Conservation (phyloP, 2,797 vertebrate genomes). For the Hirundo rustica region DNA sequence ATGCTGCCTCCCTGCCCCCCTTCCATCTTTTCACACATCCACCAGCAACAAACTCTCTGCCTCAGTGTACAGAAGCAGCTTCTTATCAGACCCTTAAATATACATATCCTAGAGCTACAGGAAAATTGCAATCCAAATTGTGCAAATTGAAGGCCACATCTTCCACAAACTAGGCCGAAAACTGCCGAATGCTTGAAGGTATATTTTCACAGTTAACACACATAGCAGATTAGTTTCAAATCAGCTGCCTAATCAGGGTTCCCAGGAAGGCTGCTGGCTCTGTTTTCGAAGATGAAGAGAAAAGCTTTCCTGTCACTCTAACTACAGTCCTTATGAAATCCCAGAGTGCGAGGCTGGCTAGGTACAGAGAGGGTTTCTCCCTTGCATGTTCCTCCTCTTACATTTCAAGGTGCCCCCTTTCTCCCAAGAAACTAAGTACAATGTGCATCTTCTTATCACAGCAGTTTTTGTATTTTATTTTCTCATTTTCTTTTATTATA, state of each 20-base stretch:
- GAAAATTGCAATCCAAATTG: constrained; percentile 44
- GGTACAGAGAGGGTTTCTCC: not conserved
- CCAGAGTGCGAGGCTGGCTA: accelerated
- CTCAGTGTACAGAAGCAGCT: not conserved
- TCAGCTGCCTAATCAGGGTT: constrained; percentile 44
- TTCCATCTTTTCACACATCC: not conserved
- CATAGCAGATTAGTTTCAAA: constrained; percentile 55
- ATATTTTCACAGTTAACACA: constrained; percentile 43
- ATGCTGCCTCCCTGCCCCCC: not conserved
- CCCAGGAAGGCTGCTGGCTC: constrained; percentile 37
- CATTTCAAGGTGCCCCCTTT: not conserved
- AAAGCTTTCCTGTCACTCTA: constrained; percentile 15
- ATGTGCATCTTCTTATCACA: not conserved
- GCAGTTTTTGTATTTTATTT: not conserved
- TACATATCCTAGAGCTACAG: constrained; percentile 39
- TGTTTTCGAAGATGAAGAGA: constrained; percentile 29
- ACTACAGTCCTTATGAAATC: not conserved
- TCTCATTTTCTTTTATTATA: not conserved
- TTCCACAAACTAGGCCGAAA: constrained; percentile 10
- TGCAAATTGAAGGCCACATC: constrained; percentile 40
- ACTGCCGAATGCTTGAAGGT: not conserved
- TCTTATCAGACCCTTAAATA: constrained; percentile 43
- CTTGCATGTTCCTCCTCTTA: not conserved
- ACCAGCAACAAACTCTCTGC: not conserved
- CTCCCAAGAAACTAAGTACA: not conserved